Evolutionary conservation across 2,888 invertebrate species (phyloP), one percentile per base, ranked within the genome.

Genomic region (Cosmia pyralina): DNA sequence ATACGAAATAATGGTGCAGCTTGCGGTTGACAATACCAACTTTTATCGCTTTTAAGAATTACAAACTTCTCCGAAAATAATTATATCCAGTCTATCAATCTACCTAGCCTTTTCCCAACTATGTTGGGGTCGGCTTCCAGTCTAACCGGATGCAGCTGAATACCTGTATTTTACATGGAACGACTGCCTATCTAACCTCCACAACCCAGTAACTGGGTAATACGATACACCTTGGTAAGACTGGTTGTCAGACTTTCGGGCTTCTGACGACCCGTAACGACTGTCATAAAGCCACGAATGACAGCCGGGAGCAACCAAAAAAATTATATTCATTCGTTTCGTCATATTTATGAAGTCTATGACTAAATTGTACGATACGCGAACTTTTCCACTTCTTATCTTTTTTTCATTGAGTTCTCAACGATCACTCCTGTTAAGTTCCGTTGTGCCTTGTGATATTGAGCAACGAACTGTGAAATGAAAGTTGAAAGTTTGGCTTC

Each of bases 381-480:
- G 46, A 70, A 73, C 44, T 80, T 74, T 79, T 62, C n/a, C 52
- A 52, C 34, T 50, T 57, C 63, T 67, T 81, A 67, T 72, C 62
- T 41, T 69, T 64, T n/a, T 64, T n/a, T 38, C 62, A 48, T 57
- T 58, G 38, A 72, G 34, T 69, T 77, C 60, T 74, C 60, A 79
- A 70, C 69, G 59, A 79, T 80, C 46, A 63, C 63, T 79, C 13
- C 70, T 63, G 57, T 34, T 60, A 34, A 72, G 83, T 72, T 79
- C n/a, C 80, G 53, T 59, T 63, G 70, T 63, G 68, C 76, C 69
- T 59, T 65, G 69, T 75, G 65, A 76, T 71, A 76, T 75, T 62
- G 69, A 67, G 52, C 77, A 77, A 52, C 68, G 72, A 72, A 80
- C 77, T 75, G 72, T 59, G 70, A 75, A 77, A 83, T 83, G 69